Evolutionary conservation across 2,797 vertebrate species (phyloP).

Genomic region (Chaetodon trifasciatus): DNA sequence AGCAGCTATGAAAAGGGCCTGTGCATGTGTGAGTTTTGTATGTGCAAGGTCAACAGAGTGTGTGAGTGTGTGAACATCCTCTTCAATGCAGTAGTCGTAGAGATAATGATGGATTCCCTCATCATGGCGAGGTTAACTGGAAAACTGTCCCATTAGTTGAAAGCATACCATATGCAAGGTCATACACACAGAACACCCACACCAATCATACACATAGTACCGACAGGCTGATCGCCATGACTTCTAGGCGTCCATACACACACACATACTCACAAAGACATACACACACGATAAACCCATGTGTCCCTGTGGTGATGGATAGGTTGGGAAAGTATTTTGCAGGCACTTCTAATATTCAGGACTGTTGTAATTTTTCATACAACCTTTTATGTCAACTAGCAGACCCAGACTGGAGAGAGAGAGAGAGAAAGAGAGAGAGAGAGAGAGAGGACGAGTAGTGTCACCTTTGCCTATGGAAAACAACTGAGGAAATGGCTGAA

Average conservation of each 20-base stretch:
- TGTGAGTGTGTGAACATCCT: conserved; percentile 27
- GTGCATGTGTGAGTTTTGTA: not conserved
- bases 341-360: conserved; percentile 71
- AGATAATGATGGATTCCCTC: conserved; percentile 67
- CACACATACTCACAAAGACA: conserved; percentile 4
- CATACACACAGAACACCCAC: conserved; percentile 54
- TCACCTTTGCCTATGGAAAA: conserved; percentile 56
- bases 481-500: conserved; percentile 34
- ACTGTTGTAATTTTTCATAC: conserved; percentile 75
- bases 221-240: conserved; percentile 61
- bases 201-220: conserved; percentile 30
- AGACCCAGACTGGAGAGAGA: conserved; percentile 10
- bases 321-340: conserved; percentile 65
- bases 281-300: conserved; percentile 25
- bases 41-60: conserved; percentile 46
- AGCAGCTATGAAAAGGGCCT: not conserved
- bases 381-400: conserved; percentile 74
- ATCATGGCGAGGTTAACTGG: conserved; percentile 64
- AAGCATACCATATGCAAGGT: conserved; percentile 60
- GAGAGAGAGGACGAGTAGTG: conserved; percentile 20
- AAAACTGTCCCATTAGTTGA: conserved; percentile 68
- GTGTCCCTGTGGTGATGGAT: conserved; percentile 73
- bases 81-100: conserved; percentile 6
- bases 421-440: conserved; percentile 12
- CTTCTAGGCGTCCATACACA: conserved; percentile 37